phyloP scores from a whole-genome alignment of 2,888 invertebrate species.

The Habrosyne pyritoides region DNA sequence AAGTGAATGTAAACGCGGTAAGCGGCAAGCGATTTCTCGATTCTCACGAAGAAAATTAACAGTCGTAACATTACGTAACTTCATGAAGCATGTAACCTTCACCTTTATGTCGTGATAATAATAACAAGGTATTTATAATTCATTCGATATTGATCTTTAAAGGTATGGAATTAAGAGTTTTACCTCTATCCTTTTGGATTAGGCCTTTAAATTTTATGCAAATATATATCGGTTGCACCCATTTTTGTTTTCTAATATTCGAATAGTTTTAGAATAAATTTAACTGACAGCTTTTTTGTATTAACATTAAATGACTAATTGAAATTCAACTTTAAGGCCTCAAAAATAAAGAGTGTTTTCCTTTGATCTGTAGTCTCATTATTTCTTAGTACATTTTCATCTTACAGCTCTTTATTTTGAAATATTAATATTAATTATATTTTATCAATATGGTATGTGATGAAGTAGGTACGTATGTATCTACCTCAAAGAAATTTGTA shows the following conservation, averaged over 20 bases:
- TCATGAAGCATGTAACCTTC: slow-evolving; percentile 56
- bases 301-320: not conserved
- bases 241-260: not conserved
- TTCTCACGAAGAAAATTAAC: slow-evolving; percentile 61
- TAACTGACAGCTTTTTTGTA: too few relatives aligned
- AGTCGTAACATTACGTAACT: slow-evolving; percentile 49
- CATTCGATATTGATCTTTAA: slow-evolving; percentile 5
- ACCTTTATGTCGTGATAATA: slow-evolving; percentile 60
- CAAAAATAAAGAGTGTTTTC: too few relatives aligned
- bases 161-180: not conserved
- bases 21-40: slow-evolving; percentile 37
- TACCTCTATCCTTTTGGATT: not conserved
- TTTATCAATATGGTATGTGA: too few relatives aligned
- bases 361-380: too few relatives aligned
- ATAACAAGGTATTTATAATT: slow-evolving; percentile 5
- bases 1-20: slow-evolving; percentile 9
- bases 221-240: not conserved
- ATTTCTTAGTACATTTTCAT: too few relatives aligned
- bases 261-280: not conserved
- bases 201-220: not conserved
- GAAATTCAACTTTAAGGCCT: too few relatives aligned
- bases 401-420: too few relatives aligned
- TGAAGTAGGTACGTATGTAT: too few relatives aligned
- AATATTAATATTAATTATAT: too few relatives aligned
- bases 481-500: too few relatives aligned